phyloP scores from a whole-genome alignment of 2,888 invertebrate genomes.

The Oasisia sp. region DNA sequence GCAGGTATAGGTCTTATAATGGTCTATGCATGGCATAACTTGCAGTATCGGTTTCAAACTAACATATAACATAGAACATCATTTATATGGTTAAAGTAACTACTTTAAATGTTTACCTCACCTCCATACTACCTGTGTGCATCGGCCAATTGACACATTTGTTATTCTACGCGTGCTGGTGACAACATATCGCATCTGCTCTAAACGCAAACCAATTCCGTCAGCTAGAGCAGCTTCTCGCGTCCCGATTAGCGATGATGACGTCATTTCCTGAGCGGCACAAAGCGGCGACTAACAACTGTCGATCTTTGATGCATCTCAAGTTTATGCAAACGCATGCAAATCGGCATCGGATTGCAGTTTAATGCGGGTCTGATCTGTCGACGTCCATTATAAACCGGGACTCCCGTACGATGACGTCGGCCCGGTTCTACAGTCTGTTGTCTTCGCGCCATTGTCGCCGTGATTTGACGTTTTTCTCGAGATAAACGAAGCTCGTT shows the following conservation, averaged over 20 bases:
- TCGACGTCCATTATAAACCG: neutral
- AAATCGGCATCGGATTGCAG: neutral
- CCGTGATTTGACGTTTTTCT: neutral
- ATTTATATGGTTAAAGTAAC: neutral
- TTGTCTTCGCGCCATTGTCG: neutral
- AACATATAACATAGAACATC: neutral
- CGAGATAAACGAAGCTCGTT: neutral
- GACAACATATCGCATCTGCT: neutral
- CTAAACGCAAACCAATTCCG: neutral
- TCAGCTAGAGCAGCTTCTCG: neutral
- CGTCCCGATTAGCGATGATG: neutral
- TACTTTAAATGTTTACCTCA: neutral
- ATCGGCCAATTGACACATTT: neutral
- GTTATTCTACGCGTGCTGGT: neutral
- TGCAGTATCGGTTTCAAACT: neutral
- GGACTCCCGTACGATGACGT: neutral
- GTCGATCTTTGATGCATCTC: slow-evolving; percentile 17
- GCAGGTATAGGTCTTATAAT: neutral
- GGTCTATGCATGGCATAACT: neutral
- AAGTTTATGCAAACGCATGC: slow-evolving; percentile 17
- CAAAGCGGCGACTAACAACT: neutral
- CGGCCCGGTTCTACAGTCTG: neutral
- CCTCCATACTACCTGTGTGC: neutral
- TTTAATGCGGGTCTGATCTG: slow-evolving; percentile 9
- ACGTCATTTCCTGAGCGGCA: neutral